Evolutionary conservation across 2,113 vertebrate species (phyloP), one percentile per base, ranked within the genome.

Genomic region (Mesitornis unicolor): DNA sequence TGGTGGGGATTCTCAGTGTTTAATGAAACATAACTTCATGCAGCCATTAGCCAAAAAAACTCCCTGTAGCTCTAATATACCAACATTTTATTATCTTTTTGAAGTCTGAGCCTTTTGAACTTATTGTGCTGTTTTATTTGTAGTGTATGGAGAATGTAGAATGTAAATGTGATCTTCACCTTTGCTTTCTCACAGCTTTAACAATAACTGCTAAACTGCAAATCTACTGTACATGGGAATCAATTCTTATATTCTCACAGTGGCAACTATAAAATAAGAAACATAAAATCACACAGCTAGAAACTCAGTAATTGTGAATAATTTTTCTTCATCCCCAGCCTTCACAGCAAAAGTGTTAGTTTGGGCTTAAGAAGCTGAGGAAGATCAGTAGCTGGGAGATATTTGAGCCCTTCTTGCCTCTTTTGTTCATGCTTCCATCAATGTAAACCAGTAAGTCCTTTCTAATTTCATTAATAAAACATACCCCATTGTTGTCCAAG

Each of bases 221-320:
- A 86, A 51, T 56, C 33, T 71, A 13, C 29, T 64, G 20, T 54
- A 35, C 6, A 5, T n/a, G 10, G 26, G 48, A 90, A 95, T 92
- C 51, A 92, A 85, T 92, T 76, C 78, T 68, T 88, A 40, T 64
- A 64, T 68, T 22, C 35, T 90, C 40, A 56, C 16, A 47, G 25
- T 14, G 90, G 10, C 0, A 3, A 60, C n/a, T 63, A 38, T 54
- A 90, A 90, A 59, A 50, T 59, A 71, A 38, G 33, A 24, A 90
- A 68, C 18, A 47, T 68, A 80, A 93, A 95, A 80, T 40, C 45
- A 53, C 31, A 87, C 11, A 79, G 22, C 11, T 75, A 82, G 33
- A 56, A 71, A 50, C 15, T 40, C 36, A 38, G 50, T 84, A 90
- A 91, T 75, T 87, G 82, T 50, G 67, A 85, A 85, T 60, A 85